A percentile compares a stretch with the other conserved stretches of the same genome.
These are phyloP conservation scores for Theristicus caerulescens DNA, from an alignment of 2,113 vertebrate genomes.

Conservation along the genomic window DNA sequence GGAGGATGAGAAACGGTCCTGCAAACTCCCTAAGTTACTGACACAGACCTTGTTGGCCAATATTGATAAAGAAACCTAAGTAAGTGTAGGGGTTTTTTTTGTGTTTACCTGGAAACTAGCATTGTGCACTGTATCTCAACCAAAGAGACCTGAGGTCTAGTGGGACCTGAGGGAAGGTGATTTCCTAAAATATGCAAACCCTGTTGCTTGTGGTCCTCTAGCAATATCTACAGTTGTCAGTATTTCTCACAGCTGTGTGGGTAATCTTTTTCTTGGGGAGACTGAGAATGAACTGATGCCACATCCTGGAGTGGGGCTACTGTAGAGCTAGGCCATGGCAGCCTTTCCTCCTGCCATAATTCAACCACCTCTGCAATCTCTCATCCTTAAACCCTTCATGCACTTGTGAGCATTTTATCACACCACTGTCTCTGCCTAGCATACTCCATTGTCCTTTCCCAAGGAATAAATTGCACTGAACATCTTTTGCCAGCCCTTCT, in stretches of 20 bases:
- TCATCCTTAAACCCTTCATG: not conserved
- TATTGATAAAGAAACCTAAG: not conserved
- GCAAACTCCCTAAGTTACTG: not conserved
- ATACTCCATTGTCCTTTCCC: not conserved
- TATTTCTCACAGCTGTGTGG: not conserved
- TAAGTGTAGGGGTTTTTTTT: not conserved
- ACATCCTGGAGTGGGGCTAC: not conserved
- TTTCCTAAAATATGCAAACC: not conserved
- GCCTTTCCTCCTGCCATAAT: not conserved
- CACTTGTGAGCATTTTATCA: not conserved
- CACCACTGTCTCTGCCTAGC: not conserved
- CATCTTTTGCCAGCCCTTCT: not conserved
- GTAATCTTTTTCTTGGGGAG: not conserved
- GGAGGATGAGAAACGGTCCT: not conserved
- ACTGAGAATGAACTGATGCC: not conserved
- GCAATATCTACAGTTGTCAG: not conserved
- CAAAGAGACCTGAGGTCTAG: not conserved
- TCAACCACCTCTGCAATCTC: not conserved
- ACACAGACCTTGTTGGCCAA: not conserved
- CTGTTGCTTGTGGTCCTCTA: not conserved
- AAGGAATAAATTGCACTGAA: not conserved
- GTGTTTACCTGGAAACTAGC: not conserved
- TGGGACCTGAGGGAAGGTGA: not conserved
- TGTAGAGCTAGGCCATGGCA: not conserved
- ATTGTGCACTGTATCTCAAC: not conserved